Conservation (phyloP, 2,888 invertebrate genomes). For the Adelphocoris suturalis region DNA sequence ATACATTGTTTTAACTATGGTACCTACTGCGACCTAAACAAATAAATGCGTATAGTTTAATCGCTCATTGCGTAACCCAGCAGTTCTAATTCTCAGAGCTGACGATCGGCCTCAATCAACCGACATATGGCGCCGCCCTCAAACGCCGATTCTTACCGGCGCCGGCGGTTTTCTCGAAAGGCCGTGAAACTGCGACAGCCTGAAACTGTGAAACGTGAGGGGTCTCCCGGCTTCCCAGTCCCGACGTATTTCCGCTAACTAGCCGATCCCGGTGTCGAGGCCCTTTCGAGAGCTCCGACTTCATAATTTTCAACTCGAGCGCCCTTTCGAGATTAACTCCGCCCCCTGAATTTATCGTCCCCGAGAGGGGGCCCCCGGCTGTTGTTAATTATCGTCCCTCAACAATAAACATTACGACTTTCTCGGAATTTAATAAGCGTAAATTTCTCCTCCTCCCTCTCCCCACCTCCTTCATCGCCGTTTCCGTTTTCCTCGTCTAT, state of each 20-base stretch:
- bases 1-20: no score
- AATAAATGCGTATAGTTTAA: no score
- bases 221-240: background rate
- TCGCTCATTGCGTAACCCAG: no score
- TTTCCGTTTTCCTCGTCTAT: background rate
- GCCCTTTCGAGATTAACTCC: conserved; percentile 57
- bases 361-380: conserved; percentile 2
- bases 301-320: conserved; percentile 54
- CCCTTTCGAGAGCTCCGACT: conserved; percentile 44
- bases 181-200: background rate
- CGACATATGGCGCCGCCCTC: background rate
- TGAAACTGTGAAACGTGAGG: background rate
- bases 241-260: conserved; percentile 1
- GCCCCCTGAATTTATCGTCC: conserved; percentile 46
- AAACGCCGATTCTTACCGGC: background rate
- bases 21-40: no score
- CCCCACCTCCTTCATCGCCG: background rate
- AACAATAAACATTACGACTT: conserved; percentile 71
- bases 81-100: no score
- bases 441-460: conserved; percentile 43
- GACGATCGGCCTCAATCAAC: no score
- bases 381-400: conserved; percentile 68
- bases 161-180: background rate
- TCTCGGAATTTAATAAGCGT: conserved; percentile 68
- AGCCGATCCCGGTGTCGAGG: background rate